phyloP scores from a whole-genome alignment of 2,797 vertebrate species.

The Malacoraja senta region DNA sequence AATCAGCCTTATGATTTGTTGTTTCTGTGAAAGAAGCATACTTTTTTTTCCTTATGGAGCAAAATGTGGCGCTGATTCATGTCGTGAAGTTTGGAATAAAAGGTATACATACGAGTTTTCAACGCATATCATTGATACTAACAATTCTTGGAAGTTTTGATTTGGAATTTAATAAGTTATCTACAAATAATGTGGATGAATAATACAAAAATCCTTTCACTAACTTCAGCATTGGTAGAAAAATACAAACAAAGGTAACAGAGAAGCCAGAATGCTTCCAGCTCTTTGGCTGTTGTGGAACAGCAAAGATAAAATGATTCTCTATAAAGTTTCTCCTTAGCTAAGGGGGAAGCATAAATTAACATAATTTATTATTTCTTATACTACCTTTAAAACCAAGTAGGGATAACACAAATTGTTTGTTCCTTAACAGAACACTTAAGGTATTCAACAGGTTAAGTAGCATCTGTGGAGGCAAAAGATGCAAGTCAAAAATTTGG shows the following conservation, averaged over 20 bases:
- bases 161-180: neutral
- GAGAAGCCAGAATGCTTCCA: no score
- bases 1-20: neutral
- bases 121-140: neutral
- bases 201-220: neutral
- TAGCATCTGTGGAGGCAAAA: no score
- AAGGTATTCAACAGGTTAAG: no score
- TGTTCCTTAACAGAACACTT: conserved; percentile 65
- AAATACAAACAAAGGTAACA: neutral
- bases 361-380: conserved; percentile 69
- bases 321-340: no score
- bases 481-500: no score
- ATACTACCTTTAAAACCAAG: conserved; percentile 99
- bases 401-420: no score
- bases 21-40: neutral
- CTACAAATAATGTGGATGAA: neutral
- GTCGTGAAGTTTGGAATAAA: neutral
- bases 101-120: neutral
- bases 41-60: neutral
- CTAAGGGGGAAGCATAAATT: no score
- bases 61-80: neutral
- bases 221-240: neutral
- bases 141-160: neutral
- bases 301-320: no score
- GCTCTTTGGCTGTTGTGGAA: no score